Percentiles rank a stretch among this genome's conserved stretches.
These are phyloP conservation scores for Cactoblastis cactorum DNA, from an alignment of 2,888 invertebrate genomes.

Conservation along the genomic window DNA sequence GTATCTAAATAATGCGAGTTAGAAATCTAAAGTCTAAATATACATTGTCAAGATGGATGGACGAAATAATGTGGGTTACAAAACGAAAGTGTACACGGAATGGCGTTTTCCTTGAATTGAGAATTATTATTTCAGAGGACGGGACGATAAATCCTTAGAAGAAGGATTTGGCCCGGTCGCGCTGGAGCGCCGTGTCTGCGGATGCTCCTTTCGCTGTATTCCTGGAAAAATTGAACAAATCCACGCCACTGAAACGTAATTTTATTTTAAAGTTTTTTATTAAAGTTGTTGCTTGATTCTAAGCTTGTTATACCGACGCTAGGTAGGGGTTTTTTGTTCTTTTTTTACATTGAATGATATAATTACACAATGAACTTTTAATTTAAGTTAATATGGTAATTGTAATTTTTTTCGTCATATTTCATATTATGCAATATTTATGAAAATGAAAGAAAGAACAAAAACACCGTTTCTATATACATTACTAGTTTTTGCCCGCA, in stretches of 20 bases:
- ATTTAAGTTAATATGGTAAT: no score
- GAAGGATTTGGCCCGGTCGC: not conserved
- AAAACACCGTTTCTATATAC: no score
- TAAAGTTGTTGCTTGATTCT: not conserved
- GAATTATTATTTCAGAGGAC: not conserved
- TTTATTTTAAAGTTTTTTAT: not conserved
- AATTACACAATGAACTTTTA: no score
- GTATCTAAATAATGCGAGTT: no score
- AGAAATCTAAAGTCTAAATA: no score
- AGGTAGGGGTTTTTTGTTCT: not conserved
- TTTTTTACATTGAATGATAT: no score
- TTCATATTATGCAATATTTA: no score
- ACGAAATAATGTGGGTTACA: not conserved
- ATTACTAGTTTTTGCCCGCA: no score
- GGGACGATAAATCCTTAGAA: not conserved
- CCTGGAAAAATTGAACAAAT: slow-evolving; percentile 13
- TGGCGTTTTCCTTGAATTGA: not conserved
- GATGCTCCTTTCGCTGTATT: no score
- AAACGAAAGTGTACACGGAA: not conserved
- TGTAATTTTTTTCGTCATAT: no score
- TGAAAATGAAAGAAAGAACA: no score
- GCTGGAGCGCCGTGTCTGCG: not conserved
- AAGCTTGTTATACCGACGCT: not conserved
- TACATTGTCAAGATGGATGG: no score
- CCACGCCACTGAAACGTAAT: not conserved